Percentiles rank a stretch among this genome's conserved stretches.
Conservation (phyloP, 1,140 invertebrate species). For the Globodera ellingtonae region DNA sequence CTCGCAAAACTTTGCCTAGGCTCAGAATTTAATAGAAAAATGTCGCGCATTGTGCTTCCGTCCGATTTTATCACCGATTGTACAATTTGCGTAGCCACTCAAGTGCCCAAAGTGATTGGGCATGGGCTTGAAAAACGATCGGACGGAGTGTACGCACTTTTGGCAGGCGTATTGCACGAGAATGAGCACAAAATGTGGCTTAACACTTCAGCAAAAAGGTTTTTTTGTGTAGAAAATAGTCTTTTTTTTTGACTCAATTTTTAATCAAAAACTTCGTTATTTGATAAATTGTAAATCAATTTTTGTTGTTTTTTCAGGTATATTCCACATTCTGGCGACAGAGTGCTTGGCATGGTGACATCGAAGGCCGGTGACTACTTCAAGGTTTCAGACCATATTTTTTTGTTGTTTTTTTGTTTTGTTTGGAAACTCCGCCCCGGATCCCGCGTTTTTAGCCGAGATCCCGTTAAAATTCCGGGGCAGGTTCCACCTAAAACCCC, state of each 20-base stretch:
- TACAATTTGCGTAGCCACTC: constrained; percentile 16
- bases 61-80: constrained; percentile 37
- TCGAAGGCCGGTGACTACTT: constrained; percentile 38
- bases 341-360: constrained; percentile 47
- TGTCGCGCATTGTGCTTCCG: constrained; percentile 46
- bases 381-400: constrained; percentile 1
- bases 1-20: neutral
- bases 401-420: too few species aligned
- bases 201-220: constrained; percentile 35
- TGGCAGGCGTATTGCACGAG: constrained; percentile 48
- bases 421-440: too few species aligned
- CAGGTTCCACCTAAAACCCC: too few species aligned
- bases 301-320: constrained; percentile 35
- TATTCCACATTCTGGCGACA: constrained; percentile 44
- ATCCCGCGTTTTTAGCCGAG: too few species aligned
- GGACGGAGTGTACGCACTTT: constrained; percentile 44
- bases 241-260: too few species aligned
- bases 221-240: neutral
- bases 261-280: too few species aligned
- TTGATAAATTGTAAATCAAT: too few species aligned
- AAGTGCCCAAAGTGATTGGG: constrained; percentile 39
- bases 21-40: neutral
- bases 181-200: constrained; percentile 52
- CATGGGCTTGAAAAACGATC: constrained; percentile 36
- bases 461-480: too few species aligned